Evolutionary conservation across 1,140 invertebrate species (phyloP).

Genomic region (Magallana ariakensis): DNA sequence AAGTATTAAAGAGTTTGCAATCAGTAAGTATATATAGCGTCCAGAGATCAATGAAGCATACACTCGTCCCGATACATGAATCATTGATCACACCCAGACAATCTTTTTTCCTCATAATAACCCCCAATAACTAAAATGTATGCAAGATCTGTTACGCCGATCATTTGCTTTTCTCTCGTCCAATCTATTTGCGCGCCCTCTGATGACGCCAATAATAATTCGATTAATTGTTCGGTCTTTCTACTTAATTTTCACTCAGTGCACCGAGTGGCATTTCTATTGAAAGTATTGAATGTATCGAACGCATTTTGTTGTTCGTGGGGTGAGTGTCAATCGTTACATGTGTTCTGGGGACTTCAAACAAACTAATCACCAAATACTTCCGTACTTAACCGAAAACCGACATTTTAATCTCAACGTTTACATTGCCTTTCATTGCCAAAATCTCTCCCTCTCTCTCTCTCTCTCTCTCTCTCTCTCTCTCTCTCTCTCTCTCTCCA

Average conservation of each 20-base stretch:
- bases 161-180: neutral
- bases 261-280: neutral
- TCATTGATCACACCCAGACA: no score
- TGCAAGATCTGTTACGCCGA: neutral
- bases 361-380: no score
- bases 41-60: no score
- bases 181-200: neutral
- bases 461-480: no score
- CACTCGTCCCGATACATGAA: no score
- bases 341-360: neutral
- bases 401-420: no score
- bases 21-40: no score
- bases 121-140: neutral
- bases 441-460: no score
- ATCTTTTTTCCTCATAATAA: neutral
- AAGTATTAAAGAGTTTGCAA: no score
- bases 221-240: neutral
- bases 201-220: slow-evolving; percentile 25
- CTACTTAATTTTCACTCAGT: neutral
- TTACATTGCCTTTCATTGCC: no score
- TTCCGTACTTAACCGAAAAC: no score
- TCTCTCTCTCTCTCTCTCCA: no score
- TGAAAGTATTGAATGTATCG: neutral
- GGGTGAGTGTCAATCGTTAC: neutral
- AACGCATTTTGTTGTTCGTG: neutral